A percentile compares a stretch with the other conserved stretches of the same genome.
These are phyloP conservation scores for Epistrophe eligans DNA, from an alignment of 2,888 invertebrate species.

Conservation along the genomic window DNA sequence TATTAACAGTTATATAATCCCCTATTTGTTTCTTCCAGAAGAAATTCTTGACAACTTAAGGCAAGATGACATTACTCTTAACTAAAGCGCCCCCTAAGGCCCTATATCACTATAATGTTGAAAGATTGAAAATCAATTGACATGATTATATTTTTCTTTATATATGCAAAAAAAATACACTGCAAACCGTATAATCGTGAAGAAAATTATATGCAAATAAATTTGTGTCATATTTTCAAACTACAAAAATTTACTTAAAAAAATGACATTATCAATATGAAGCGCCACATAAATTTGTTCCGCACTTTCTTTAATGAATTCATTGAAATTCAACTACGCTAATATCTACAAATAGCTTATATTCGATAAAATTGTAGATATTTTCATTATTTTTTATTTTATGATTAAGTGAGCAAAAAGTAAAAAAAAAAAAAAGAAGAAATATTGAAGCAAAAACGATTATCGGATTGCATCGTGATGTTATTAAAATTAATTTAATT, in stretches of 20 bases:
- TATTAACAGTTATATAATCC: constrained; percentile 12
- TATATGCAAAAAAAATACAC: constrained; percentile 17
- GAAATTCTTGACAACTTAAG: constrained; percentile 6
- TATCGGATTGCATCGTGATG: background rate
- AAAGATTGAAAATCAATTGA: constrained; percentile 54
- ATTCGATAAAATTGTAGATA: constrained; percentile 16
- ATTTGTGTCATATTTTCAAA: constrained; percentile 28
- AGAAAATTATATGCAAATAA: constrained; percentile 32
- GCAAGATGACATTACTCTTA: constrained; percentile 49
- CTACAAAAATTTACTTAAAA: constrained; percentile 49
- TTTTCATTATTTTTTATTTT: constrained; percentile 15
- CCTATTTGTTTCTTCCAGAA: background rate
- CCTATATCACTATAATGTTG: background rate
- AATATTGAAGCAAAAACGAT: background rate
- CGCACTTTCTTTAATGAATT: constrained; percentile 34
- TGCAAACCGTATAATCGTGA: background rate
- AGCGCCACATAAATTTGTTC: constrained; percentile 15
- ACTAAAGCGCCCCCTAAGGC: background rate
- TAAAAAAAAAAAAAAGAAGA: too few species aligned
- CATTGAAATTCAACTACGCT: constrained; percentile 36
- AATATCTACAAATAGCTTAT: background rate
- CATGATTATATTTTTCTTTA: constrained; percentile 26
- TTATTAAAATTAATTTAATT: constrained; percentile 2
- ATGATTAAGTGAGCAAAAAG: background rate
- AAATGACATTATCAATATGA: constrained; percentile 49